These are phyloP conservation scores for Megalurothrips usitatus DNA, from an alignment of 2,888 invertebrate species.

Conservation along the genomic window DNA sequence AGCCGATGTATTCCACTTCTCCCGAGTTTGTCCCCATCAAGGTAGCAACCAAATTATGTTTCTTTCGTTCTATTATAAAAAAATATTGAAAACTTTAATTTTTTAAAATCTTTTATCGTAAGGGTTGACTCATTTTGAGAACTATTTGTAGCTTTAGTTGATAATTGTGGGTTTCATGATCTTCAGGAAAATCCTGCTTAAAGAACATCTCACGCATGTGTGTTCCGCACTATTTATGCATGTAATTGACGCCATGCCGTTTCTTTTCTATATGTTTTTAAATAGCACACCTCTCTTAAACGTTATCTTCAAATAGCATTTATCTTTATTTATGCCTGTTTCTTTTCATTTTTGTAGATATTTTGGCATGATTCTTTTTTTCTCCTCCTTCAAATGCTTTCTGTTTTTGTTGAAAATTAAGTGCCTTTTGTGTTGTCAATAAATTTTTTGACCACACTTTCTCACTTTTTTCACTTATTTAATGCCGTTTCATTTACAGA, in stretches of 20 bases:
- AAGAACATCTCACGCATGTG: neutral
- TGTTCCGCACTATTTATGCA: neutral
- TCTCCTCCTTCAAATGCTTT: neutral
- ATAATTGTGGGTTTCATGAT: neutral
- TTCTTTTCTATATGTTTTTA: too few species aligned
- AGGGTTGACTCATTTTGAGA: neutral
- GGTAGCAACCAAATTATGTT: slow-evolving; percentile 44
- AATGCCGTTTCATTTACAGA: slow-evolving; percentile 49
- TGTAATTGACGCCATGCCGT: neutral
- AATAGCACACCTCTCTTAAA: too few species aligned
- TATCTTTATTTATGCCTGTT: neutral
- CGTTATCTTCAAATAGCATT: neutral
- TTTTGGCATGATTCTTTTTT: neutral
- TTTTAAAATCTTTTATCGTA: neutral
- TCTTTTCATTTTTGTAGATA: neutral
- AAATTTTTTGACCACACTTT: neutral
- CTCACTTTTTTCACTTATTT: neutral
- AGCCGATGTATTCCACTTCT: slow-evolving; percentile 36
- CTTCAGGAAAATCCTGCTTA: neutral
- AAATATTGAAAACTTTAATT: slow-evolving; percentile 25
- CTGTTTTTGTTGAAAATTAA: too few species aligned
- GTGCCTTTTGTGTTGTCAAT: too few species aligned
- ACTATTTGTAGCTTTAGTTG: neutral
- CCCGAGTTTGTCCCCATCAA: slow-evolving; percentile 55
- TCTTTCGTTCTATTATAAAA: slow-evolving; percentile 33